Evolutionary conservation across 2,113 vertebrate genomes (phyloP).

Genomic region (Dascyllus trimaculatus): DNA sequence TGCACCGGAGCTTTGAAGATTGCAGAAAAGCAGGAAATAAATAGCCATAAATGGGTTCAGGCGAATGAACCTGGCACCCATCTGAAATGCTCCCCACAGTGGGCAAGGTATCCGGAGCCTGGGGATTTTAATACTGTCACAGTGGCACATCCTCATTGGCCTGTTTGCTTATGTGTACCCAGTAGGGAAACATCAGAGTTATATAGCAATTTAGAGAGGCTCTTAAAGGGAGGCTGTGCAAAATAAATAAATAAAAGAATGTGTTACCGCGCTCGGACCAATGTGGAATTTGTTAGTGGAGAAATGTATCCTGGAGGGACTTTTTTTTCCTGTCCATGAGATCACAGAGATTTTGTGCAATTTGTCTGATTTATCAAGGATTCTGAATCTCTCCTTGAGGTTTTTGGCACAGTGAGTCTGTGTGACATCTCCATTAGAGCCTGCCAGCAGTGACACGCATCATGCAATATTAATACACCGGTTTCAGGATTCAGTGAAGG

Average conservation of each 20-base stretch:
- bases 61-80: constrained; percentile 67
- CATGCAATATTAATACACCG: constrained; percentile 23
- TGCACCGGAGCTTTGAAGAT: constrained; percentile 71
- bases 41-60: constrained; percentile 71
- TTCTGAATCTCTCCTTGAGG: constrained; percentile 43
- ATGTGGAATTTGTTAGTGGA: constrained; percentile 39
- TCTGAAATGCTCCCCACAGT: constrained; percentile 55
- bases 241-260: constrained; percentile 16
- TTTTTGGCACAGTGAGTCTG: constrained; percentile 39
- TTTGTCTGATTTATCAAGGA: constrained; percentile 23
- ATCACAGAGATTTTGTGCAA: constrained; percentile 30
- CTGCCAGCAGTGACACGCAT: constrained; percentile 31
- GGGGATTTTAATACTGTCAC: constrained; percentile 63
- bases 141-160: constrained; percentile 65
- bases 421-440: constrained; percentile 33
- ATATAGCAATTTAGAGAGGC: constrained; percentile 52
- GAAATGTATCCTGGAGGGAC: constrained; percentile 16
- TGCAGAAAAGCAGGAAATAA: constrained; percentile 70
- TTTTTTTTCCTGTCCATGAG: constrained; percentile 4
- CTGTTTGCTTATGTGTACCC: constrained; percentile 56
- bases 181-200: constrained; percentile 53
- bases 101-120: constrained; percentile 45
- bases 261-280: constrained; percentile 39
- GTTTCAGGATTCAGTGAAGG: constrained; percentile 29
- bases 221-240: constrained; percentile 36